Percentiles rank a stretch among this genome's conserved stretches.
phyloP scores from a whole-genome alignment of 1,140 invertebrate genomes.

The Lepidurus apus region DNA sequence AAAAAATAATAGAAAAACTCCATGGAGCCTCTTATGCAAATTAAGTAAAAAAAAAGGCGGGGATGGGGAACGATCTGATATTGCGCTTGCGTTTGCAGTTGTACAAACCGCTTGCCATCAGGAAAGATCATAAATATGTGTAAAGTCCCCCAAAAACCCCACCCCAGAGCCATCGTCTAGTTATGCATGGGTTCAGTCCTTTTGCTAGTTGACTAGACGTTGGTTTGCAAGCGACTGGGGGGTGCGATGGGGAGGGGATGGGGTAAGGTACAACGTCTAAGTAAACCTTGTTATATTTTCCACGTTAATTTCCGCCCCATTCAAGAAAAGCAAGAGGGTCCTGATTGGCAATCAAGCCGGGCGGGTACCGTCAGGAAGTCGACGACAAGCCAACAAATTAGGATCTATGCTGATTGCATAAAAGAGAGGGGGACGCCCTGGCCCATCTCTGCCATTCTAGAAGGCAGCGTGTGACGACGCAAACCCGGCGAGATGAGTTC shows the following conservation, averaged over 20 bases:
- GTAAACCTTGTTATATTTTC: constrained; percentile 6
- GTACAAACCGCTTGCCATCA: background rate
- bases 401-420: constrained; percentile 21
- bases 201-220: no score
- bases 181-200: no score
- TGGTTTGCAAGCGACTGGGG: background rate
- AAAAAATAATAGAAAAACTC: background rate
- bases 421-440: constrained; percentile 12
- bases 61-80: background rate
- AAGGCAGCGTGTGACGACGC: constrained; percentile 6
- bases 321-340: constrained; percentile 21
- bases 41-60: background rate
- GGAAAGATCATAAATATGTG: background rate
- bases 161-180: no score
- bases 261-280: constrained; percentile 6
- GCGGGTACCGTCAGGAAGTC: constrained; percentile 17
- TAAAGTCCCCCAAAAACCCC: background rate
- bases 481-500: constrained; percentile 15
- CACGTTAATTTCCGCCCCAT: constrained; percentile 21
- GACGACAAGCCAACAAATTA: constrained; percentile 18
- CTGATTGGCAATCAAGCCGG: constrained; percentile 20
- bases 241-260: background rate
- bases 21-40: constrained; percentile 1
- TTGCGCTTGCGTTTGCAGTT: background rate
- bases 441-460: constrained; percentile 6